A percentile compares a stretch with the other conserved stretches of the same genome.
Evolutionary conservation across 2,113 vertebrate genomes (phyloP).

Genomic region (Bos javanicus): DNA sequence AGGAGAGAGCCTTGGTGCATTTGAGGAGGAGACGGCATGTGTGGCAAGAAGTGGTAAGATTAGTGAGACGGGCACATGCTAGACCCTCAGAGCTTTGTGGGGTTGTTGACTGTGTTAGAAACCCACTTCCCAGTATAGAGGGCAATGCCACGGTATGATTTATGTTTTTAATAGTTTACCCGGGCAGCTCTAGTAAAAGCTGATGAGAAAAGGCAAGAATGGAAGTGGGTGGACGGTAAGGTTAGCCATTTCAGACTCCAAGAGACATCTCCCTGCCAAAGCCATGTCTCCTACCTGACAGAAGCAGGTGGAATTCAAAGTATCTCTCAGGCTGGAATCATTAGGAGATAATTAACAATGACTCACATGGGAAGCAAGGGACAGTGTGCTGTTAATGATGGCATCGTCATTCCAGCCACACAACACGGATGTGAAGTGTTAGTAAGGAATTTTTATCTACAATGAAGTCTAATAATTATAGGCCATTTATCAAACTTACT

Average conservation of each 20-base stretch:
- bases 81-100: background rate
- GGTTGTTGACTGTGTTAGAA: background rate
- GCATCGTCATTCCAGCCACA: background rate
- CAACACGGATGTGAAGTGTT: background rate
- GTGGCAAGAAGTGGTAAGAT: too few relatives aligned
- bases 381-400: background rate
- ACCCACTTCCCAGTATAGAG: background rate
- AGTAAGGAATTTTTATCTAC: background rate
- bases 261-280: background rate
- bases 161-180: background rate
- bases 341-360: background rate
- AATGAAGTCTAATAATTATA: background rate
- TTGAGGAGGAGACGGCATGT: background rate
- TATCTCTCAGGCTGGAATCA: background rate
- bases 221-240: background rate
- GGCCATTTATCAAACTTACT: background rate
- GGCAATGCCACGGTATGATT: too few relatives aligned
- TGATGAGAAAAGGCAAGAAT: background rate
- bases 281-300: background rate
- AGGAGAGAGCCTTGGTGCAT: background rate
- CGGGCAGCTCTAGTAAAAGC: background rate
- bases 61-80: rapidly evolving
- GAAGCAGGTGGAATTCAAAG: background rate
- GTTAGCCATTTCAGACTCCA: background rate
- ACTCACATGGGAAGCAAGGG: rapidly evolving